These are phyloP conservation scores for Drosophila pachea DNA, from an alignment of 1,140 invertebrate genomes.

Conservation along the genomic window DNA sequence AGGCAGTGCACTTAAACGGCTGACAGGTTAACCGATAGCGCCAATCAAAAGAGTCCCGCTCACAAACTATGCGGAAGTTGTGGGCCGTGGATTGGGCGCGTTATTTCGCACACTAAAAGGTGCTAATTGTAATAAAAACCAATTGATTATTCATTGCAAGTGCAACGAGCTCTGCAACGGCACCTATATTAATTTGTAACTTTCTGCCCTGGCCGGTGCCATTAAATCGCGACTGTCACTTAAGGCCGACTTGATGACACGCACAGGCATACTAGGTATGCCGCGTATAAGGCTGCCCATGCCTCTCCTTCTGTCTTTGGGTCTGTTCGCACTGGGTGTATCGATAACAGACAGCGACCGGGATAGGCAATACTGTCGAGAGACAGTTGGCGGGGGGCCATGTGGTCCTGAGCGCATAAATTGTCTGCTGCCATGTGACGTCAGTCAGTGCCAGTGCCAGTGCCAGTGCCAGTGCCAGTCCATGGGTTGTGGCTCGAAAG, in stretches of 20 bases:
- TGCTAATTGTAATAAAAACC: constrained; percentile 75
- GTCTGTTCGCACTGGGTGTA: constrained; percentile 6
- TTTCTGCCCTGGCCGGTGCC: constrained; percentile 62
- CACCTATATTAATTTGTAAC: constrained; percentile 63
- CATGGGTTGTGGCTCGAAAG: constrained; percentile 13
- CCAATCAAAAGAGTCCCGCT: constrained; percentile 34
- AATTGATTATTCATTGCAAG: constrained; percentile 73
- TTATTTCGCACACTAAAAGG: constrained; percentile 77
- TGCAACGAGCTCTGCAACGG: constrained; percentile 9
- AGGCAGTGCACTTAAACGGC: constrained; percentile 56
- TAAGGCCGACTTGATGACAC: constrained; percentile 78
- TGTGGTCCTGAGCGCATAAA: constrained; percentile 63
- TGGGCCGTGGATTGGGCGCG: constrained; percentile 48
- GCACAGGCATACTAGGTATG: constrained; percentile 50
- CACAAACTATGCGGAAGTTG: constrained; percentile 8
- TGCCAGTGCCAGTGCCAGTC: constrained; percentile 34
- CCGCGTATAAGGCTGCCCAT: not conserved
- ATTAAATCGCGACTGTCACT: constrained; percentile 79
- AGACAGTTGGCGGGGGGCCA: constrained; percentile 24
- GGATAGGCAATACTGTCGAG: constrained; percentile 1
- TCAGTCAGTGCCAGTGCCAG: constrained; percentile 58
- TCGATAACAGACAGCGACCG: constrained; percentile 39
- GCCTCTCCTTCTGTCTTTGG: not conserved
- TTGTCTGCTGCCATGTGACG: constrained; percentile 75
- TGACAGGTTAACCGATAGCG: constrained; percentile 58